phyloP scores from a whole-genome alignment of 1,140 invertebrate species.

The Bombus impatiens region DNA sequence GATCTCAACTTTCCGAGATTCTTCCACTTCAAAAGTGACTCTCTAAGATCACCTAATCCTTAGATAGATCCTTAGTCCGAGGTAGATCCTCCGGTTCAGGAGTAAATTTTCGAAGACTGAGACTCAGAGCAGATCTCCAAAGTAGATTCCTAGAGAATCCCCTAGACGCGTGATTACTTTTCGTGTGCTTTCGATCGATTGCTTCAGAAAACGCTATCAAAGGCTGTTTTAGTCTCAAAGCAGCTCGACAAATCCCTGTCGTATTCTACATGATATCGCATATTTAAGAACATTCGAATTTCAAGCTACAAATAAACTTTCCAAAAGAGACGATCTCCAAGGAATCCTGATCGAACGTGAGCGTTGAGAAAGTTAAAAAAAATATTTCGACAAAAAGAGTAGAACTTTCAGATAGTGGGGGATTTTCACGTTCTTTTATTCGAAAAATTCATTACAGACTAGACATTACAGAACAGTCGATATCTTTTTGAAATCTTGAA shows the following conservation, averaged over 20 bases:
- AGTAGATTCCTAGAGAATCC: not conserved
- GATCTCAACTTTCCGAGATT: not conserved
- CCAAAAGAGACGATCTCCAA: too few species aligned
- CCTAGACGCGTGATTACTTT: not conserved
- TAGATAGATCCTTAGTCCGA: not conserved
- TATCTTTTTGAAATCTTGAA: too few species aligned
- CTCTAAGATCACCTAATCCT: not conserved
- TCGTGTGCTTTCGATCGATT: not conserved
- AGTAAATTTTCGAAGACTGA: not conserved
- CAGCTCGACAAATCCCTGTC: not conserved
- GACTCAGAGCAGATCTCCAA: not conserved
- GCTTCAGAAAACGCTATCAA: too few species aligned
- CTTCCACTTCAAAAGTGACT: conserved; percentile 1
- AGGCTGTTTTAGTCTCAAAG: not conserved
- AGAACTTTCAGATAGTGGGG: too few species aligned
- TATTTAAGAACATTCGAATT: not conserved
- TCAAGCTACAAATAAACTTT: not conserved
- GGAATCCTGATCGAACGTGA: not conserved
- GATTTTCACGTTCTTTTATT: too few species aligned
- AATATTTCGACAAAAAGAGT: too few species aligned
- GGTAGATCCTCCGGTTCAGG: not conserved
- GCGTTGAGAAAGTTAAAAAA: too few species aligned
- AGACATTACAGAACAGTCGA: too few species aligned
- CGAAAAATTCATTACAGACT: too few species aligned
- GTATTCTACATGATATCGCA: too few species aligned